Percentiles rank a stretch among this genome's conserved stretches.
phyloP scores from a whole-genome alignment of 2,797 vertebrate genomes.

The Leuciscus waleckii region DNA sequence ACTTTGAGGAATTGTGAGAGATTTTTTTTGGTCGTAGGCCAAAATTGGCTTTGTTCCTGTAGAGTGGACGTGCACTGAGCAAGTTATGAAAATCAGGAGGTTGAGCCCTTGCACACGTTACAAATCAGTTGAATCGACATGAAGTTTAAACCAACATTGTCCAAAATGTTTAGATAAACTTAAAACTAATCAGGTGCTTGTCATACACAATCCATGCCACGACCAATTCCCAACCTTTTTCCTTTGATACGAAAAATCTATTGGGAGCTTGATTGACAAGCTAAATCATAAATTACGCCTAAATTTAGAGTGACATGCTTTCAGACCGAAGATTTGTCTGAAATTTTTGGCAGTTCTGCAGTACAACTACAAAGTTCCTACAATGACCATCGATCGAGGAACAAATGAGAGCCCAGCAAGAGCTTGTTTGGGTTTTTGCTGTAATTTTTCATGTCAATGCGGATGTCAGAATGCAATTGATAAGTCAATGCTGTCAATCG shows the following conservation, averaged over 20 bases:
- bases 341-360: not conserved
- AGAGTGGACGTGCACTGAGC: too few species aligned
- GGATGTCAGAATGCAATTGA: not conserved
- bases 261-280: not conserved
- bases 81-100: too few species aligned
- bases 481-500: not conserved
- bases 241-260: not conserved
- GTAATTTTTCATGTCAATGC: not conserved
- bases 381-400: not conserved
- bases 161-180: too few species aligned
- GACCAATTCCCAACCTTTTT: not conserved
- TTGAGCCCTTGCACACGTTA: not conserved
- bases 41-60: not conserved
- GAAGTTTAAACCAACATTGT: not conserved
- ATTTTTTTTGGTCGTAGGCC: not conserved
- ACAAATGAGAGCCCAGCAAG: not conserved
- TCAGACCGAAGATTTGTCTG: not conserved
- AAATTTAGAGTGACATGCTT: not conserved
- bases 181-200: too few species aligned
- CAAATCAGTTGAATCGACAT: not conserved
- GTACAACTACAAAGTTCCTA: not conserved
- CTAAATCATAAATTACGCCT: not conserved
- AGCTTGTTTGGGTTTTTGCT: not conserved
- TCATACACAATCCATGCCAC: not conserved
- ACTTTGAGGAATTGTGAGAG: not conserved